Evolutionary conservation across 2,888 invertebrate species (phyloP).

Genomic region (Gymnoscelis rufifasciata): DNA sequence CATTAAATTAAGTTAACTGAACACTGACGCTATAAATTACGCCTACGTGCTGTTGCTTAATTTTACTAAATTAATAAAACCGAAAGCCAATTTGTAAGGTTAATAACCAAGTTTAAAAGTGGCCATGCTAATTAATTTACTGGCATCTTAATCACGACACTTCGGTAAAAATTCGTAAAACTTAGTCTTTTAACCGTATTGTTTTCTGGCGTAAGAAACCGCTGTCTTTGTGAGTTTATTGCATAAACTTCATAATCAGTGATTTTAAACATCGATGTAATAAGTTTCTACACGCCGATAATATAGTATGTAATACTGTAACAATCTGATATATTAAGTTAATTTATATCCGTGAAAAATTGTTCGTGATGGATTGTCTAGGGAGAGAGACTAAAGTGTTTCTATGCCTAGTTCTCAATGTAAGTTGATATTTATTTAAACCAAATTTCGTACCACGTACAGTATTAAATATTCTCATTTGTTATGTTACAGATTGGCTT

Average conservation of each 20-base stretch:
- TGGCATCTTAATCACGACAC: slow-evolving; percentile 8
- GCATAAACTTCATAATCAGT: slow-evolving; percentile 26
- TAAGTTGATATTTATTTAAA: slow-evolving; percentile 34
- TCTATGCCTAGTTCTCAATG: slow-evolving; percentile 37
- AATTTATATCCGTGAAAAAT: slow-evolving; percentile 39
- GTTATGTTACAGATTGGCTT: slow-evolving; percentile 34
- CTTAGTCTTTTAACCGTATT: slow-evolving; percentile 9
- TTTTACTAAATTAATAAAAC: slow-evolving; percentile 10
- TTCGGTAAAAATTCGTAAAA: slow-evolving; percentile 15
- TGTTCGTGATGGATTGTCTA: slow-evolving; percentile 49
- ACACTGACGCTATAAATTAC: slow-evolving; percentile 4
- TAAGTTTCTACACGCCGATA: slow-evolving; percentile 45
- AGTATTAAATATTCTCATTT: too few relatives aligned
- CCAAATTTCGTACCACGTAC: background rate
- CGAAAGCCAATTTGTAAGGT: slow-evolving; percentile 5
- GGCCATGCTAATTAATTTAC: slow-evolving; percentile 4
- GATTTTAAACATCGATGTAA: slow-evolving; percentile 43
- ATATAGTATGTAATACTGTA: slow-evolving; percentile 35
- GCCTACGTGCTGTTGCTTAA: slow-evolving; percentile 5
- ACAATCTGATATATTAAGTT: slow-evolving; percentile 50
- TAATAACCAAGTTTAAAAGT: slow-evolving; percentile 1
- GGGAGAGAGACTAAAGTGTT: slow-evolving; percentile 40
- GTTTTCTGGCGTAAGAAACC: slow-evolving; percentile 18
- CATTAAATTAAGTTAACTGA: slow-evolving; percentile 17
- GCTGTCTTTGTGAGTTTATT: slow-evolving; percentile 20